Percentiles rank a stretch among this genome's conserved stretches.
Conservation (phyloP, 1,140 invertebrate genomes). For the Maniola jurtina region DNA sequence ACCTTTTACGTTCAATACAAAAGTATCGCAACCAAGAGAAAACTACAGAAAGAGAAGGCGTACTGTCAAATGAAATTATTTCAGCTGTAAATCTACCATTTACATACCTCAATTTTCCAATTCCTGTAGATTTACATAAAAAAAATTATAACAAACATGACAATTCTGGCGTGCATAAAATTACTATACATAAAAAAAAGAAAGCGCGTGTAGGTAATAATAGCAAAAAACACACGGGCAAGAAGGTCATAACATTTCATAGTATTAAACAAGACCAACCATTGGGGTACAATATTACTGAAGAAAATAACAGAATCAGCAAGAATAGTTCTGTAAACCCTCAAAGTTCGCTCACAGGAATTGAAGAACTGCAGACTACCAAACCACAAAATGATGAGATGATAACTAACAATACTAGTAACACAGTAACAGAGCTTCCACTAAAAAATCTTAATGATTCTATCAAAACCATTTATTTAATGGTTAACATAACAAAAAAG, state of each 20-base stretch:
- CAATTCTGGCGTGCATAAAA: conserved; percentile 51
- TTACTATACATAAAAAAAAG: conserved; percentile 64
- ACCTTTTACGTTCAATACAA: conserved; percentile 25
- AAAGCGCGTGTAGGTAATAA: conserved; percentile 45
- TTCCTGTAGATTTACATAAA: conserved; percentile 49
- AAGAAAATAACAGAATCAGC: background rate
- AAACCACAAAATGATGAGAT: conserved; percentile 10
- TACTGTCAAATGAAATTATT: conserved; percentile 40
- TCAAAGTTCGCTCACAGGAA: background rate
- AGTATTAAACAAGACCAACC: conserved; percentile 12
- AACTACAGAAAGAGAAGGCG: conserved; percentile 29
- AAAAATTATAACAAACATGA: conserved; percentile 25
- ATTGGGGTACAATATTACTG: conserved; percentile 8
- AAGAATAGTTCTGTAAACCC: conserved; percentile 10
- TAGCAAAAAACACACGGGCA: conserved; percentile 57
- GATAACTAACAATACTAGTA: background rate
- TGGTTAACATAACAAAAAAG: conserved; percentile 45
- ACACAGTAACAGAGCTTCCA: conserved; percentile 9
- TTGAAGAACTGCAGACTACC: conserved; percentile 10
- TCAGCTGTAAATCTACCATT: conserved; percentile 45
- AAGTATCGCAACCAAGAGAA: conserved; percentile 35
- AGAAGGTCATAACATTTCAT: conserved; percentile 28
- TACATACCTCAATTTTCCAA: conserved; percentile 53
- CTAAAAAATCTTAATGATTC: conserved; percentile 35
- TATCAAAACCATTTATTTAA: conserved; percentile 43